Evolutionary conservation across 1,140 invertebrate species (phyloP).

Genomic region (Drosophila setifemur): DNA sequence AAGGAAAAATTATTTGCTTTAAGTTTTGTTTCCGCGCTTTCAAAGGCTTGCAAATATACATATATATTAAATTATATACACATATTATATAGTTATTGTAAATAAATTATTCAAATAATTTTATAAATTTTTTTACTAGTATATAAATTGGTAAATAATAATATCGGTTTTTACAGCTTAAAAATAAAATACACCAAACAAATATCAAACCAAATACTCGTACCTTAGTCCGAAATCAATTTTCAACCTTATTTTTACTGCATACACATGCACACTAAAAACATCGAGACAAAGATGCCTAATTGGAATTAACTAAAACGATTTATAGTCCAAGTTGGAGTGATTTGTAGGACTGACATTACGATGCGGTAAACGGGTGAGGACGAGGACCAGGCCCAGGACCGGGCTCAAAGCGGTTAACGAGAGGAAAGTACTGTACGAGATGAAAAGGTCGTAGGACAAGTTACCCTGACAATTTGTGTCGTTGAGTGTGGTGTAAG

Average conservation of each 20-base stretch:
- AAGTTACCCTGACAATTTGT: background rate
- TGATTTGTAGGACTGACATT: slow-evolving; percentile 76
- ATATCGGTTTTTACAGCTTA: no score
- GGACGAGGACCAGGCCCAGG: background rate
- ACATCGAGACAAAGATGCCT: slow-evolving; percentile 32
- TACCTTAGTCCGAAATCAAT: no score
- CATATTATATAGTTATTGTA: no score
- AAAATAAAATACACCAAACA: no score
- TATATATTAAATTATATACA: no score
- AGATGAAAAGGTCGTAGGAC: slow-evolving; percentile 14
- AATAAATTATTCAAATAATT: no score
- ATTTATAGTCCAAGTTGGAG: slow-evolving; percentile 69
- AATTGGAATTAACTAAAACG: slow-evolving; percentile 71
- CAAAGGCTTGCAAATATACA: no score
- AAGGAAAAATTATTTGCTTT: no score
- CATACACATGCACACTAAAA: background rate
- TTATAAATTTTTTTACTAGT: no score
- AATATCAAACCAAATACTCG: no score
- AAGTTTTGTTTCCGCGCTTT: no score
- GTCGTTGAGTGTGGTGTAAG: slow-evolving; percentile 5
- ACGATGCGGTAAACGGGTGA: slow-evolving; percentile 66
- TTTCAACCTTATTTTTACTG: background rate
- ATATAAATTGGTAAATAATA: no score
- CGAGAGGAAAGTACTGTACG: slow-evolving; percentile 41
- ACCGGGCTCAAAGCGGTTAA: background rate